Evolutionary conservation across 2,888 invertebrate species (phyloP), one percentile per base, ranked within the genome.

Genomic region (Adineta ricciae): DNA sequence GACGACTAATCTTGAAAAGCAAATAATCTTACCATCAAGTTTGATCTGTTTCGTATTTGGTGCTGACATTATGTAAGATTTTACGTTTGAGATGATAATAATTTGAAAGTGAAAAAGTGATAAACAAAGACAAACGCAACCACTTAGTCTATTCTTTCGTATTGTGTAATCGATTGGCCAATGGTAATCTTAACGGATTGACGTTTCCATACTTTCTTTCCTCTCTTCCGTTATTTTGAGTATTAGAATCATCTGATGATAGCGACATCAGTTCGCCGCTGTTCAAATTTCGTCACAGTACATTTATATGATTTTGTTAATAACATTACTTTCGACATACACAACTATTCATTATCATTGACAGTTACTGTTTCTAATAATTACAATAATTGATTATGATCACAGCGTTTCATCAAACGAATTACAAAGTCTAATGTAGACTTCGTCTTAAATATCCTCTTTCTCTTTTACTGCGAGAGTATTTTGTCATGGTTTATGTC

Each of bases 31-130:
- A 78, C 78, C 78, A 78, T 78, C 78, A n/a, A 78, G 38, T 78
- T 41, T 78, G 8, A 78, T 78, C 41, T 78, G 78, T 41, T 78
- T 78, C 24, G 78, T 78, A 32, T 64, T 64, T 64, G 64, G 64
- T 78, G 78, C 78, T 41, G 78, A 78, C 78, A 78, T 78, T 24
- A 64, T 64, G 16, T 19, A 64, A 64, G 16, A 32, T 16, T 64
- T 32, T 64, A 64, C 32, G 32, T 32, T 16, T 32, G n/a, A 32
- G 32, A 32, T 46, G 46, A 46, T 46, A 46, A 64, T 64, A 46
- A 46, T 46, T 8, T 46, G 46, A 46, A 46, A 46, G 19, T 36
- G 16, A 64, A 64, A n/a, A 64, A 32, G 32, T 64, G 4, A 14
- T 32, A 64, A 64, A 64, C 64, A 64, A 64, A 52, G 32, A 19